Evolutionary conservation across 2,797 vertebrate species (phyloP).

Genomic region (Schizopygopsis malacanthus): DNA sequence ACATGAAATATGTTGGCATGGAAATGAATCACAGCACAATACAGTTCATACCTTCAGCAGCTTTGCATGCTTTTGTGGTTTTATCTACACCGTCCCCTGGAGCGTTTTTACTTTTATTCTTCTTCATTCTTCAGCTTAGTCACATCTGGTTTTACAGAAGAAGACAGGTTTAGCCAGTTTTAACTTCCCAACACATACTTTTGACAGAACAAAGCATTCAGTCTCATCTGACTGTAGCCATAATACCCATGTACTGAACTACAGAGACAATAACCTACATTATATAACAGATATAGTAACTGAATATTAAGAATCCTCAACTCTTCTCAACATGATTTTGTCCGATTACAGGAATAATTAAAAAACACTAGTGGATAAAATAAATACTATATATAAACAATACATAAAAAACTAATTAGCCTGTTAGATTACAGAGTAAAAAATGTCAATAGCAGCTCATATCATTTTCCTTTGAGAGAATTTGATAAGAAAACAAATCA

Average conservation of each 20-base stretch:
- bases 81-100: not conserved
- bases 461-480: not conserved
- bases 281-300: not conserved
- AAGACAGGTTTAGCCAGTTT: not conserved
- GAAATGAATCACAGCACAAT: not conserved
- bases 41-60: constrained; percentile 26
- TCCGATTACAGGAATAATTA: not conserved
- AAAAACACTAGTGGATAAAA: not conserved
- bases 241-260: not conserved
- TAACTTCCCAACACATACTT: not conserved
- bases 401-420: not conserved
- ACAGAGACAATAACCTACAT: not conserved
- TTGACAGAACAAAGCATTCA: not conserved
- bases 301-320: not conserved
- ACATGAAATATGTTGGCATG: not conserved
- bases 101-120: constrained; percentile 34
- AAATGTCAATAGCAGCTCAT: not conserved
- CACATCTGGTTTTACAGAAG: not conserved
- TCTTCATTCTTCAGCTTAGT: constrained; percentile 21
- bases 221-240: not conserved
- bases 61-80: not conserved
- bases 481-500: not conserved
- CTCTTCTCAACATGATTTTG: too few relatives aligned
- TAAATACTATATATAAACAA: not conserved
- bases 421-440: not conserved